A percentile compares a stretch with the other conserved stretches of the same genome.
These are phyloP conservation scores for Dichetophora obliterata DNA, from an alignment of 2,888 invertebrate species.

Conservation along the genomic window DNA sequence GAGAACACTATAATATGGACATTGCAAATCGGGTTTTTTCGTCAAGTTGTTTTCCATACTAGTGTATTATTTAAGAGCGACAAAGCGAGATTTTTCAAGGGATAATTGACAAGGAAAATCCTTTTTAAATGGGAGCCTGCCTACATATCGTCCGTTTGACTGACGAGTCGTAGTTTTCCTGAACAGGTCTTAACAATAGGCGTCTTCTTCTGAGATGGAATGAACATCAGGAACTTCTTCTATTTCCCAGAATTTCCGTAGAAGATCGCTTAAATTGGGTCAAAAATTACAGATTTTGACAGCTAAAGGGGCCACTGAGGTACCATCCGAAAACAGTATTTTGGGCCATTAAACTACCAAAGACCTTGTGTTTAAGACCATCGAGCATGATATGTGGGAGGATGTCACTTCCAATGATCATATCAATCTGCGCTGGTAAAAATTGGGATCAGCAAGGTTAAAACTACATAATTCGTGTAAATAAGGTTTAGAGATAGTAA, in stretches of 20 bases:
- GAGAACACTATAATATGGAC: background rate
- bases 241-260: background rate
- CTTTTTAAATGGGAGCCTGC: too few species aligned
- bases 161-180: too few species aligned
- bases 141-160: too few species aligned
- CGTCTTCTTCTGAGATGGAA: too few species aligned
- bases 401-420: too few species aligned
- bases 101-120: too few species aligned
- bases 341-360: background rate
- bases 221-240: too few species aligned
- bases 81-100: background rate
- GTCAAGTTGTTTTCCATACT: background rate
- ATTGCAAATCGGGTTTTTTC: background rate
- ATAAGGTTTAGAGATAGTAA: background rate
- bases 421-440: constrained; percentile 21
- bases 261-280: background rate
- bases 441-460: constrained; percentile 29
- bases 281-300: too few species aligned
- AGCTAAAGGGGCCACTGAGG: too few species aligned
- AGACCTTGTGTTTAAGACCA: background rate
- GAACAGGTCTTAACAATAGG: too few species aligned
- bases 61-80: background rate
- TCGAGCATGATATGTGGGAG: constrained; percentile 1
- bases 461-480: background rate
- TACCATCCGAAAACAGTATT: background rate